Conservation (phyloP, 2,888 invertebrate genomes). For the Sepioteuthis lessoniana region DNA sequence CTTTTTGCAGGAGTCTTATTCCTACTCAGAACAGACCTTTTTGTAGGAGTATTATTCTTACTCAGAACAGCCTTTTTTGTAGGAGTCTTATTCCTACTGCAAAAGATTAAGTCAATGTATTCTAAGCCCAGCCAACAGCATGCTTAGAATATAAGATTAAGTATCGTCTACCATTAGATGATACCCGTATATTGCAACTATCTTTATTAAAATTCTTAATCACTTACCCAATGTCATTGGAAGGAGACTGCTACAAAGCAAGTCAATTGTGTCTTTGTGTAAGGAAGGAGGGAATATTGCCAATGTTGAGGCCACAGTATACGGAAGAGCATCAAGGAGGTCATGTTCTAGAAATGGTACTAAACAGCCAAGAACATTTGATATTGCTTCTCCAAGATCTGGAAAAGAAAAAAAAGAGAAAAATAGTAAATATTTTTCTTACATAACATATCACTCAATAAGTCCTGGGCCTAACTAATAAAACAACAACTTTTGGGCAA, state of each 20-base stretch:
- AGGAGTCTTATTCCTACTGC: too few species aligned
- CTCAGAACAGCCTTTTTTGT: too few species aligned
- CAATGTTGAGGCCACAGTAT: constrained; percentile 93
- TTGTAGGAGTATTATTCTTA: too few species aligned
- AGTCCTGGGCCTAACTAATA: too few species aligned
- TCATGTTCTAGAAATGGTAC: constrained; percentile 97
- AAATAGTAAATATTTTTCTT: not conserved
- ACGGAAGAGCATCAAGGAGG: constrained; percentile 94
- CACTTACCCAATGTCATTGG: constrained; percentile 87
- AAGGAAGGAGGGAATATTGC: constrained; percentile 91
- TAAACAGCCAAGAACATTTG: constrained; percentile 94
- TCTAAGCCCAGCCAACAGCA: too few species aligned
- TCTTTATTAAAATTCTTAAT: not conserved
- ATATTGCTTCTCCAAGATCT: constrained; percentile 92
- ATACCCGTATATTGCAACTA: not conserved
- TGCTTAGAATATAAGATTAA: too few species aligned
- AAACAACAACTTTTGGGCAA: too few species aligned
- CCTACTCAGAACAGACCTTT: too few species aligned
- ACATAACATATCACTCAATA: too few species aligned
- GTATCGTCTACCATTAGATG: too few species aligned
- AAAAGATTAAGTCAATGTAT: too few species aligned
- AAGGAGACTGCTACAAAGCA: constrained; percentile 94
- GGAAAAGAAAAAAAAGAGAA: constrained; percentile 50
- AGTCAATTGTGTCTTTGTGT: constrained; percentile 95
- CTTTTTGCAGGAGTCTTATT: too few species aligned